Conservation (phyloP, 2,113 vertebrate species). For the Glaucomys volans region DNA sequence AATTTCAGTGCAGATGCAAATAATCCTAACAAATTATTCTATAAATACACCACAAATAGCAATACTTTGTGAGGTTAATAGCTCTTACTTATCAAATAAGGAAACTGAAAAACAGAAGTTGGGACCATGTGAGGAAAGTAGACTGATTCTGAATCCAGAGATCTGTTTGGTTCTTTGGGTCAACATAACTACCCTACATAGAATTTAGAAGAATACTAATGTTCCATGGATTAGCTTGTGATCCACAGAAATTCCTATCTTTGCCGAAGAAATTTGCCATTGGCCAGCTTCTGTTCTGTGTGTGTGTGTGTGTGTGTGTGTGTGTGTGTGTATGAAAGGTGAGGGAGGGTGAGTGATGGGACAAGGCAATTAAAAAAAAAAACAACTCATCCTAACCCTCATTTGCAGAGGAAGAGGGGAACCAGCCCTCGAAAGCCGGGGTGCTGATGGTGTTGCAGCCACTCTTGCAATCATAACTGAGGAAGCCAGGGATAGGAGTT, state of each 20-base stretch:
- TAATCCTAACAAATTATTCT: conserved; percentile 82
- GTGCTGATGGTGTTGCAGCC: neutral
- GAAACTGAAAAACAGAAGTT: conserved; percentile 73
- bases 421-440: neutral
- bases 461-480: neutral
- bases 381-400: neutral
- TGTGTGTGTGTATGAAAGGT: neutral
- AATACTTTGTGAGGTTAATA: conserved; percentile 80
- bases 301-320: neutral
- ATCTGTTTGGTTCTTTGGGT: conserved; percentile 15
- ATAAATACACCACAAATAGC: conserved; percentile 81
- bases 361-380: neutral
- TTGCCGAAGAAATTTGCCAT: conserved; percentile 12
- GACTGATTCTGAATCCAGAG: conserved; percentile 46
- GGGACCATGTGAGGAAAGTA: conserved; percentile 59
- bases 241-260: neutral
- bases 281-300: neutral
- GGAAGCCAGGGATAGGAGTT: neutral
- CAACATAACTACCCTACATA: neutral
- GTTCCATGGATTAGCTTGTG: neutral
- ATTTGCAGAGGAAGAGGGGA: neutral
- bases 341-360: neutral
- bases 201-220: neutral
- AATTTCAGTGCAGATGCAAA: conserved; percentile 84
- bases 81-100: conserved; percentile 79